phyloP scores from a whole-genome alignment of 2,797 vertebrate species.

The Prunella strophiata region DNA sequence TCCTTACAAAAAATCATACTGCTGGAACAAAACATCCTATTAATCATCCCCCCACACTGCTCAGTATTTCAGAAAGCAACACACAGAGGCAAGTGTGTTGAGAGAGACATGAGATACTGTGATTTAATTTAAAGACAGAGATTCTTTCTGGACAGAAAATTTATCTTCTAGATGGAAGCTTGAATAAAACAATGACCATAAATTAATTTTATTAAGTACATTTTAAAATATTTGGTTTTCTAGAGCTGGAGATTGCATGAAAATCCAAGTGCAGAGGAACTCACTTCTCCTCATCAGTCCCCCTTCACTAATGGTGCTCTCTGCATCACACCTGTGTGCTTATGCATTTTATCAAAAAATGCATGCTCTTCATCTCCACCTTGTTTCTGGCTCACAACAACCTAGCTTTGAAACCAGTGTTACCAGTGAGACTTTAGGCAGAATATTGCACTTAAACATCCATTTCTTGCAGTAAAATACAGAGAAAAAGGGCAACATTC shows the following conservation, averaged over 20 bases:
- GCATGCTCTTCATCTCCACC: neutral
- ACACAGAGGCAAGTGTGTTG: rapidly evolving
- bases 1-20: neutral
- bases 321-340: neutral
- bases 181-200: neutral
- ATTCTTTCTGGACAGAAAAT: neutral
- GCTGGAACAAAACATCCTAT: neutral
- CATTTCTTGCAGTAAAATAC: neutral
- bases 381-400: neutral
- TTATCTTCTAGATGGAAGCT: neutral
- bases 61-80: neutral
- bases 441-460: neutral
- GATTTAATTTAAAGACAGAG: neutral
- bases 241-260: neutral
- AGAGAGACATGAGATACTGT: neutral
- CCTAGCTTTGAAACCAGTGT: neutral
- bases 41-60: neutral
- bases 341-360: neutral
- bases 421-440: neutral
- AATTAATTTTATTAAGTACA: neutral
- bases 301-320: neutral
- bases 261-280: neutral
- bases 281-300: rapidly evolving
- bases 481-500: neutral
- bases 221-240: neutral